Evolutionary conservation across 2,888 invertebrate genomes (phyloP).

Genomic region (Dasypolia templi): DNA sequence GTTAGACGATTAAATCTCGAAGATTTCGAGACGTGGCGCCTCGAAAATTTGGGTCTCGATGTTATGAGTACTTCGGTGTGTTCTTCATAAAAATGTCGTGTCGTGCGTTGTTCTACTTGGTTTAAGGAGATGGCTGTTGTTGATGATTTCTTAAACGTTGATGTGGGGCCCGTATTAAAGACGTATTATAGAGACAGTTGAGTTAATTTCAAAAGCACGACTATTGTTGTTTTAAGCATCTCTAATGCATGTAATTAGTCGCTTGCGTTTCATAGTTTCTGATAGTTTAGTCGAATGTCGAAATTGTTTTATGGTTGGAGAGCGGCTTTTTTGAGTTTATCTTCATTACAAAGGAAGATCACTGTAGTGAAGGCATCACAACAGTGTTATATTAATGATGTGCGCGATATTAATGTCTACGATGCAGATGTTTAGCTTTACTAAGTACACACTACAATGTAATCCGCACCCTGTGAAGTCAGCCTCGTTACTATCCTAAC

Average conservation of each 20-base stretch:
- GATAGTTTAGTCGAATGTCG: background rate
- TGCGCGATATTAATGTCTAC: slow-evolving; percentile 13
- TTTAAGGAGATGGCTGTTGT: background rate
- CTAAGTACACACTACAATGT: background rate
- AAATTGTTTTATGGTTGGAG: background rate
- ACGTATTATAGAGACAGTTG: background rate
- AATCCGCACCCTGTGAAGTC: slow-evolving; percentile 4
- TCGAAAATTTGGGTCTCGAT: slow-evolving; percentile 65
- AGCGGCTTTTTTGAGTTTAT: background rate
- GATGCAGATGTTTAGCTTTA: background rate
- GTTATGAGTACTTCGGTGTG: slow-evolving; percentile 49
- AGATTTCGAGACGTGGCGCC: slow-evolving; percentile 67
- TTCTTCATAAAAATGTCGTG: slow-evolving; percentile 40
- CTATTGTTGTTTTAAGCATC: background rate
- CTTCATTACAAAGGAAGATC: background rate
- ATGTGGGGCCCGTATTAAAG: background rate
- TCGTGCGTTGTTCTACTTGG: slow-evolving; percentile 34
- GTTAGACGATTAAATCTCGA: slow-evolving; percentile 71
- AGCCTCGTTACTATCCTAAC: background rate
- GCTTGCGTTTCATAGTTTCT: background rate
- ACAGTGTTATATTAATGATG: background rate
- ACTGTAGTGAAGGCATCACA: background rate
- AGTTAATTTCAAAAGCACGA: background rate
- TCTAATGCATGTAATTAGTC: too few species aligned
- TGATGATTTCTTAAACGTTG: background rate